Evolutionary conservation across 64 coral and sea anemone genomes (phyloP), one percentile per base, ranked within the genome.

Genomic region (Hydrozoanthus tunicans): DNA sequence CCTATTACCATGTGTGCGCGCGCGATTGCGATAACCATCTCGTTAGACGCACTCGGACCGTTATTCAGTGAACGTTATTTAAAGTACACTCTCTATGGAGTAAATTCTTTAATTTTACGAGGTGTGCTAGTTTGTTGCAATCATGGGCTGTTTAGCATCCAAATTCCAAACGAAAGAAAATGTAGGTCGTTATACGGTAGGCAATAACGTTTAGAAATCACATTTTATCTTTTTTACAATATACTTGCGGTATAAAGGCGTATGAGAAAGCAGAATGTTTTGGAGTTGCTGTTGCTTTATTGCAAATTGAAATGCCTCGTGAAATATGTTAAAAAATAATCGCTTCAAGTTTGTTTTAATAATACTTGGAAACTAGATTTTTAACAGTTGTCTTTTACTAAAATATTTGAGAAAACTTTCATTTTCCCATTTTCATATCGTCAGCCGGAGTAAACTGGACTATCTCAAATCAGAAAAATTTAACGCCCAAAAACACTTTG

Each of bases 71-170:
- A 12, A 62, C 79, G 79, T 14, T 10, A 43, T 43, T 43, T 43
- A 43, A 10, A 80, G 26, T 63, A 51, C 20, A 3, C 59, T 57
- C 59, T 81, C 58, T 17, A 80, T 61, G 67, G 5, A 9, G 43
- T 15, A 77, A 55, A 54, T 5, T 7, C 43, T 77, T 6, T 55
- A 57, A 61, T 61, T 80, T 6, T 23, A 59, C 60, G 15, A 55
- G 60, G 11, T 11, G 10, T 7, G 9, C 7, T 61, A 55, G 78
- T 53, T 25, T 53, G 9, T 62, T 61, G 13, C 57, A 57, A 80
- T 61, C 10, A 80, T 80, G 78, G 78, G 78, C 78, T 80, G 78
- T 32, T 80, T 80, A 58, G 57, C 58, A 43, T 80, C 78, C 25
- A 80, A 80, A 61, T 5, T 27, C 60, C 17, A 59, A 61, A 56